Base-by-base conservation (phyloP, 2,888 invertebrate species). In the Rotaria macrura region DNA sequence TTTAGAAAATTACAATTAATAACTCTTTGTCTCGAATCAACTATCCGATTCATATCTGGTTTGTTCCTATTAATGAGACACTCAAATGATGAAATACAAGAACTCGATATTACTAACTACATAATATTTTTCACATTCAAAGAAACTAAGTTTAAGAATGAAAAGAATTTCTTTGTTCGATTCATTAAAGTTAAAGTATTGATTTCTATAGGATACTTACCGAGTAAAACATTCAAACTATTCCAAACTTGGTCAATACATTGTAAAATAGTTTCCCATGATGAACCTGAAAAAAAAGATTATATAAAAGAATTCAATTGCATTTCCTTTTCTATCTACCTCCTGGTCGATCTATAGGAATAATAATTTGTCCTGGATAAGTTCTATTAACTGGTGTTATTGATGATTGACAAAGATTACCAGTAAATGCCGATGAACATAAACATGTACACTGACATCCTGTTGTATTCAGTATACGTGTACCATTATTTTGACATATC, bases 381-480 rank as follows among this genome's bases (percentile, higher is more conserved):
- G 79, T 79, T 43, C 38, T 25, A 79, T 79, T 79, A 23, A n/a
- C 20, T 43, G 79, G 43, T 43, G n/a, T n/a, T 38, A 84, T 29
- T 49, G 86, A 43, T 29, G 79, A 54, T 83, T 86, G 86, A 85
- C 86, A 86, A 29, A 86, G 47, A 57, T 23, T 86, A n/a, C 86
- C 86, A 4, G 86, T 86, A 38, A 84, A 84, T 72, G 74, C 40
- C n/a, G 84, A 43, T 38, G 84, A 54, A 86, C 86, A 86, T 79
- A 57, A 84, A 49, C 86, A 86, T 25, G 84, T 83, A 54, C 57
- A 86, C 34, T 34, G 43, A 10, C 79, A 79, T 34, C 49, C 65
- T 38, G 85, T 52, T 25, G n/a, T 43, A 83, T 85, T 83, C n/a
- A 83, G 34, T 10, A 86, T 54, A 83, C 83, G 84, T 65, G 85